Evolutionary conservation across 2,113 vertebrate genomes (phyloP).

Genomic region (Phalacrocorax carbo): DNA sequence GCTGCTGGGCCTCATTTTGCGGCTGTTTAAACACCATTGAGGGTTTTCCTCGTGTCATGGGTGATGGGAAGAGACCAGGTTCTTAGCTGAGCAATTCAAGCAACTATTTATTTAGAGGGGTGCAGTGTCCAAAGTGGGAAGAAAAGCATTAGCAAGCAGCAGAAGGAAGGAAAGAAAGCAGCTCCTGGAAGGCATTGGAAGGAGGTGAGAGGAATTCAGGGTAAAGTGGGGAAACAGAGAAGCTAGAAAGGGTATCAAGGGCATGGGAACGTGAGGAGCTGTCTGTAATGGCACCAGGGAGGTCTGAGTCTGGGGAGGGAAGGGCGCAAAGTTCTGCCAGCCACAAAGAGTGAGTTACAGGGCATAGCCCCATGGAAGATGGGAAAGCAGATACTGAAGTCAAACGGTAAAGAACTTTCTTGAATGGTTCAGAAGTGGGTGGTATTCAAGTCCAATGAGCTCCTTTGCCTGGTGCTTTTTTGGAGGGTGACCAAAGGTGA

Average conservation of each 20-base stretch:
- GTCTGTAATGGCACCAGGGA: slow-evolving; percentile 24
- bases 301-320: slow-evolving; percentile 49
- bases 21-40: not conserved
- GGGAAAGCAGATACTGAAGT: slow-evolving; percentile 25
- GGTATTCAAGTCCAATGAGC: slow-evolving; percentile 17
- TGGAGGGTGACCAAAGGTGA: slow-evolving; percentile 56
- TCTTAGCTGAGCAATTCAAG: not conserved
- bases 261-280: slow-evolving; percentile 33
- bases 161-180: not conserved
- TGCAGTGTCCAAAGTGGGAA: not conserved
- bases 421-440: slow-evolving; percentile 35
- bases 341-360: not conserved
- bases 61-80: not conserved
- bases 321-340: slow-evolving; percentile 36
- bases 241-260: not conserved
- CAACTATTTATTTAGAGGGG: not conserved
- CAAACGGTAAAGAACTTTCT: slow-evolving; percentile 27
- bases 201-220: not conserved
- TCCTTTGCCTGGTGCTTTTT: slow-evolving; percentile 29
- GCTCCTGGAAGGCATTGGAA: not conserved
- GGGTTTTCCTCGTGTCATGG: not conserved
- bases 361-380: slow-evolving; percentile 46
- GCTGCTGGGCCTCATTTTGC: slow-evolving; percentile 12
- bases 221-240: not conserved
- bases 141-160: not conserved